Evolutionary conservation across 2,113 vertebrate genomes (phyloP).

Genomic region (Bubo blakistoni): DNA sequence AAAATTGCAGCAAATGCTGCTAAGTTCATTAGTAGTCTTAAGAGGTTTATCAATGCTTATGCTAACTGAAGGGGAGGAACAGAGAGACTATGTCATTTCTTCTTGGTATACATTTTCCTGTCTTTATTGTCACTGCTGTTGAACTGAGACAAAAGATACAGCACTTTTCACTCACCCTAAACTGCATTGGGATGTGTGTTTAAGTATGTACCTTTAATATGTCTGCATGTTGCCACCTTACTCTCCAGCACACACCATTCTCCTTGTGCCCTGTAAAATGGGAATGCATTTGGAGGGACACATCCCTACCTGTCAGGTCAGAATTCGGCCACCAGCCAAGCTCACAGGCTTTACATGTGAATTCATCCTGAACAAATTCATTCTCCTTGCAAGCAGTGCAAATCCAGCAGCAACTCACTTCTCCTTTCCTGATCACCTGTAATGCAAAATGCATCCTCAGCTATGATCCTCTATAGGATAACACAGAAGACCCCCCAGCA

Average conservation of each 20-base stretch:
- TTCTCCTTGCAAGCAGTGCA: constrained; percentile 98
- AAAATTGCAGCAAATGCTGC: background rate
- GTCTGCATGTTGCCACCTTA: background rate
- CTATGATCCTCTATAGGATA: background rate
- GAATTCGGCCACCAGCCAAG: constrained; percentile 94
- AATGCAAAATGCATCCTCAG: background rate
- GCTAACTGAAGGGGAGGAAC: background rate
- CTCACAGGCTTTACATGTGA: constrained; percentile 96
- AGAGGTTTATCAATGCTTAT: background rate
- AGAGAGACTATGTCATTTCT: background rate
- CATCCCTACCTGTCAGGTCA: constrained; percentile 84
- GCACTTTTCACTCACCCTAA: background rate
- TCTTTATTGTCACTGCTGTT: background rate
- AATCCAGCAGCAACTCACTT: constrained; percentile 99
- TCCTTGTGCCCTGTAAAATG: background rate
- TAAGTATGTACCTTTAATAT: background rate
- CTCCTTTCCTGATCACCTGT: constrained; percentile 97
- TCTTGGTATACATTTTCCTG: background rate
- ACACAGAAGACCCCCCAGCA: background rate
- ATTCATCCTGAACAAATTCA: constrained; percentile 94
- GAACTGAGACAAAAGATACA: background rate
- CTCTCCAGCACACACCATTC: background rate
- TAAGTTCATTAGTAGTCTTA: background rate
- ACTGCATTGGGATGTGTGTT: background rate
- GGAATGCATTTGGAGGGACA: background rate